These are phyloP conservation scores for Drosophila colorata DNA, from an alignment of 2,888 invertebrate species.

Conservation along the genomic window DNA sequence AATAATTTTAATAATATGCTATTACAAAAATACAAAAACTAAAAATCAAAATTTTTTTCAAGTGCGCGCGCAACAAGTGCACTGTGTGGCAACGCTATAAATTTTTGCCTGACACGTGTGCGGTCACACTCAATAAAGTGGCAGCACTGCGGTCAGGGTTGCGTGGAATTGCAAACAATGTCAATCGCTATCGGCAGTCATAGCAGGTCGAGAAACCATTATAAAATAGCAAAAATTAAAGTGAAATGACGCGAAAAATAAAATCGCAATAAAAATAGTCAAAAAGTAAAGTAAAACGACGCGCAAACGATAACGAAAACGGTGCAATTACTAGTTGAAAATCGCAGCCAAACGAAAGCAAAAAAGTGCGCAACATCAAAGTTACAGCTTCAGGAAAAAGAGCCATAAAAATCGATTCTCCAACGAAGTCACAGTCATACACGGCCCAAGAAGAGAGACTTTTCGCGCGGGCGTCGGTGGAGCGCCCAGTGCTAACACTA, in stretches of 20 bases:
- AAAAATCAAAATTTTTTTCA: not conserved
- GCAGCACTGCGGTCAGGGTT: slow-evolving; percentile 29
- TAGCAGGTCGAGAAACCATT: slow-evolving; percentile 69
- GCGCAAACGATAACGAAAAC: slow-evolving; percentile 48
- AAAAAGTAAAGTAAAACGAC: slow-evolving; percentile 35
- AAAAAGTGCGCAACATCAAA: slow-evolving; percentile 38
- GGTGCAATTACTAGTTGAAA: slow-evolving; percentile 41
- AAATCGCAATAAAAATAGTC: slow-evolving; percentile 34
- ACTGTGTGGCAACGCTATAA: slow-evolving; percentile 14
- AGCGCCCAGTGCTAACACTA: slow-evolving; percentile 47
- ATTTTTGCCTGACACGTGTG: rapidly evolving
- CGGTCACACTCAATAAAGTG: slow-evolving; percentile 32
- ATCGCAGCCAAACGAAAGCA: slow-evolving; percentile 17
- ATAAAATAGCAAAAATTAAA: slow-evolving; percentile 70
- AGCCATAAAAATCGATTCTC: slow-evolving; percentile 83
- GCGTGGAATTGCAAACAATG: slow-evolving; percentile 19
- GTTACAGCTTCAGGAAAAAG: slow-evolving; percentile 53
- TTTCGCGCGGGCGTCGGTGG: slow-evolving; percentile 75
- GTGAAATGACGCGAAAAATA: slow-evolving; percentile 66
- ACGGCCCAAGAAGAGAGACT: slow-evolving; percentile 48
- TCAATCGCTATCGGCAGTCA: slow-evolving; percentile 56
- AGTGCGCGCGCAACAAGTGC: not conserved
- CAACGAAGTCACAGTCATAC: slow-evolving; percentile 70
- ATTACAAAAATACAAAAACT: not conserved
- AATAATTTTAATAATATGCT: not conserved